Evolutionary conservation across 1,140 invertebrate species (phyloP).

Genomic region (Heliconius nattereri): DNA sequence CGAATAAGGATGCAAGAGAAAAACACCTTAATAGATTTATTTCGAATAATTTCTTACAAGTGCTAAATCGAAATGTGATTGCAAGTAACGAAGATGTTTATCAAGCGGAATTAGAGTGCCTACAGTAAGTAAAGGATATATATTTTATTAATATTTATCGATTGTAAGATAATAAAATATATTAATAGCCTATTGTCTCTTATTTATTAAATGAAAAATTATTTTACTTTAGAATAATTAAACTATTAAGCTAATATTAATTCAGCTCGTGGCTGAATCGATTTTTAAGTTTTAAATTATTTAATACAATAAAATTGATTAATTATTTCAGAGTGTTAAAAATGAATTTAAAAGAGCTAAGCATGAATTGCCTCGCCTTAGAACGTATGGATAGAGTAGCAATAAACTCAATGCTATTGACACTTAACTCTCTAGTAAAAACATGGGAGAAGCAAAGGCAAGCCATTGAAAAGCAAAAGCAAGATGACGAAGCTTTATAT

Average conservation of each 20-base stretch:
- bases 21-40: conserved; percentile 74
- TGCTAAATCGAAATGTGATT: conserved; percentile 56
- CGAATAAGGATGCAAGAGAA: conserved; percentile 68
- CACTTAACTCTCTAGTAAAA: conserved; percentile 84
- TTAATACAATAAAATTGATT: not conserved
- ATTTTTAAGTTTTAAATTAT: not conserved
- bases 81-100: conserved; percentile 45
- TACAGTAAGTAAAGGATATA: conserved; percentile 57
- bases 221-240: too few species aligned
- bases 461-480: conserved; percentile 84
- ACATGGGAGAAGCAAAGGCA: conserved; percentile 90
- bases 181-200: too few species aligned
- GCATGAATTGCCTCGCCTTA: conserved; percentile 79
- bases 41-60: conserved; percentile 57
- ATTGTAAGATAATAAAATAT: too few species aligned
- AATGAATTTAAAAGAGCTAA: conserved; percentile 84
- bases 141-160: too few species aligned
- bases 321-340: conserved; percentile 82
- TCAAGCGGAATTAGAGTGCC: conserved; percentile 53
- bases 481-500: conserved; percentile 91
- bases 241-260: too few species aligned
- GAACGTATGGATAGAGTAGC: conserved; percentile 74
- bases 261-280: not conserved
- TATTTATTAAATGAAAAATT: too few species aligned
- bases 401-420: conserved; percentile 80